phyloP scores from a whole-genome alignment of 2,797 vertebrate genomes.

The Dromococcyx pavoninus region DNA sequence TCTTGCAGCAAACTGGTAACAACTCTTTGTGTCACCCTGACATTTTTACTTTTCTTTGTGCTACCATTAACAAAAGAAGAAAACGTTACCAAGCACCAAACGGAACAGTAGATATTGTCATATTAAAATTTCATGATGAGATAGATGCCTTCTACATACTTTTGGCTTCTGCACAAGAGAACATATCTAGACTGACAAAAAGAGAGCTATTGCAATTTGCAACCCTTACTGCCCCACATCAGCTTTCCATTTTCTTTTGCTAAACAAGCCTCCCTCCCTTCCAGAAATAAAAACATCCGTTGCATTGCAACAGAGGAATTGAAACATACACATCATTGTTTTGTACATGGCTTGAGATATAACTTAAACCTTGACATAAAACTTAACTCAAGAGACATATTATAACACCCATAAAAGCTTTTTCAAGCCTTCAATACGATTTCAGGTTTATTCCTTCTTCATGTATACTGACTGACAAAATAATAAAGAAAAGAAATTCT shows the following conservation, averaged over 20 bases:
- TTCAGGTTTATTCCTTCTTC: neutral
- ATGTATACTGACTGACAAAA: neutral
- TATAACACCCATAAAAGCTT: neutral
- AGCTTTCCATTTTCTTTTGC: neutral
- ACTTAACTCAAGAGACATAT: neutral
- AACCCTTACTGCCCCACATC: neutral
- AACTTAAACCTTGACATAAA: neutral
- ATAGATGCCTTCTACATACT: neutral
- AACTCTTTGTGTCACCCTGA: neutral
- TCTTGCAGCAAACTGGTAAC: neutral
- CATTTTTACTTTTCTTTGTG: neutral
- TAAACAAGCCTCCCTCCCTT: neutral
- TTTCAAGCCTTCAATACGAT: neutral
- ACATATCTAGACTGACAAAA: neutral
- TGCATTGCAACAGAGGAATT: neutral
- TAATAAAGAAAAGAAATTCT: neutral
- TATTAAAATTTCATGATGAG: neutral
- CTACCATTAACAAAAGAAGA: neutral
- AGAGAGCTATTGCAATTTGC: neutral
- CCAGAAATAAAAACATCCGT: neutral
- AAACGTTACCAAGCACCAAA: neutral
- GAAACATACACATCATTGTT: neutral
- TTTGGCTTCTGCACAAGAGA: constrained; percentile 5
- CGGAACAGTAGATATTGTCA: neutral
- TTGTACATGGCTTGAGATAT: too few species aligned